Base-by-base conservation (phyloP, 2,113 vertebrate species). In the Toxotes jaculatrix region DNA sequence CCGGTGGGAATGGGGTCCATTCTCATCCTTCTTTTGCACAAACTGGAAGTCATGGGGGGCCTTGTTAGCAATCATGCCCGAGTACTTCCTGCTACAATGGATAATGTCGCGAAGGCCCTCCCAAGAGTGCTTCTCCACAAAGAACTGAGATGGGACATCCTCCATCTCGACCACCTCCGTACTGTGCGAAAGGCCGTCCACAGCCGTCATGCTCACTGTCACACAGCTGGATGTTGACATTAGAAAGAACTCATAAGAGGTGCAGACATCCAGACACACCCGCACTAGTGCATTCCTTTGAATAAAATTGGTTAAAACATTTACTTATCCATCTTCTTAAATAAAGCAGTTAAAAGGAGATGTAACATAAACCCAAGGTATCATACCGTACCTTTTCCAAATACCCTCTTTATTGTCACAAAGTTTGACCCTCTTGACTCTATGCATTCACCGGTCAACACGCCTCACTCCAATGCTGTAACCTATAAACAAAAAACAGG, bases 21-120 rank as follows among this genome's bases (percentile, higher is more conserved):
- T 95, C 72, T 98, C 97, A 8, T 99, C 97, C 0, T 94, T 96
- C 88, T 98, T 98, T 92, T 95, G 96, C 82, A 98, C 97, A n/a
- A 99, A 99, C 94, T 97, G 98, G 93, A 99, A 99, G 92, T 99
- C 98, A 23, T 99, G 97, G 0, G 98, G 98, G 16, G 98, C 98
- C 94, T 99, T 99, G 95, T 96, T 99, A 78, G 97, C 95, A 9
- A 98, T 96, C 93, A 98, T 96, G 74, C 97, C 97, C 0, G 97
- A 98, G 85, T 98, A 97, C 93, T 97, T 98, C 93, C 98, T 96
- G 95, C 98, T 99, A 91, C 96, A 96, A 71, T 98, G 98, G 88
- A 99, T 98, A 65, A 99, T 97, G 92, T 95, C 96, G 3, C 98
- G 96, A 60, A 99, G 94, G 78, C 97, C 98, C 16, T 99, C 97